phyloP scores from a whole-genome alignment of 2,797 vertebrate genomes.

The Oreortyx pictus region DNA sequence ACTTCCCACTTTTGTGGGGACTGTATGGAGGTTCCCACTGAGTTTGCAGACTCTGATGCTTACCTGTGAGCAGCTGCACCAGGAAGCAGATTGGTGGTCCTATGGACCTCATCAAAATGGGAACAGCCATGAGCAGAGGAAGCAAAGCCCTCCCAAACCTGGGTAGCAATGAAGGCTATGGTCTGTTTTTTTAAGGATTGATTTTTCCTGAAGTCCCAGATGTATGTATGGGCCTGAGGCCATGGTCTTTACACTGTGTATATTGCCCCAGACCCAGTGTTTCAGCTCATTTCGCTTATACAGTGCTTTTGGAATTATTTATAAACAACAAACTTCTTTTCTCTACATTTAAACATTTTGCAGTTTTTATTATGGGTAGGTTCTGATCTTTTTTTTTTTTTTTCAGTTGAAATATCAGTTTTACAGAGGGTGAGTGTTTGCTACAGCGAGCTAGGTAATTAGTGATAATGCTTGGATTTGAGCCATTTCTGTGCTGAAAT shows the following conservation, averaged over 20 bases:
- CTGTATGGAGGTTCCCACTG: background rate
- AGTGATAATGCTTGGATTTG: background rate
- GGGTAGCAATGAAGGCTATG: background rate
- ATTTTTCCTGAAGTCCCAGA: background rate
- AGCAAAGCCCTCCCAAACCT: background rate
- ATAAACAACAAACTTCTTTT: accelerated
- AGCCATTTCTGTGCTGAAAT: background rate
- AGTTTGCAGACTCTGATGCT: accelerated
- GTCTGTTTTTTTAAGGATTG: background rate
- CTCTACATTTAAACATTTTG: background rate
- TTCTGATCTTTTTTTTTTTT: background rate
- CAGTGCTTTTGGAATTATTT: background rate
- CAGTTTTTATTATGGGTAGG: background rate
- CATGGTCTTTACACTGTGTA: background rate
- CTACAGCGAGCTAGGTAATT: background rate
- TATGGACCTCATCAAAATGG: background rate
- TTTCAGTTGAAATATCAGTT: background rate
- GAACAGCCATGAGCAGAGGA: background rate
- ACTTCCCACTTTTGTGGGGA: background rate
- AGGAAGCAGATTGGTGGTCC: background rate
- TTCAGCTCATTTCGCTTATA: background rate
- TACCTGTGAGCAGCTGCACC: accelerated
- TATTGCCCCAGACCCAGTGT: background rate
- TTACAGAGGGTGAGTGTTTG: background rate
- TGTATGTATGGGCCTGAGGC: background rate